A percentile compares a stretch with the other conserved stretches of the same genome.
These are phyloP conservation scores for Lates calcarifer DNA, from an alignment of 2,113 vertebrate species.

Conservation along the genomic window DNA sequence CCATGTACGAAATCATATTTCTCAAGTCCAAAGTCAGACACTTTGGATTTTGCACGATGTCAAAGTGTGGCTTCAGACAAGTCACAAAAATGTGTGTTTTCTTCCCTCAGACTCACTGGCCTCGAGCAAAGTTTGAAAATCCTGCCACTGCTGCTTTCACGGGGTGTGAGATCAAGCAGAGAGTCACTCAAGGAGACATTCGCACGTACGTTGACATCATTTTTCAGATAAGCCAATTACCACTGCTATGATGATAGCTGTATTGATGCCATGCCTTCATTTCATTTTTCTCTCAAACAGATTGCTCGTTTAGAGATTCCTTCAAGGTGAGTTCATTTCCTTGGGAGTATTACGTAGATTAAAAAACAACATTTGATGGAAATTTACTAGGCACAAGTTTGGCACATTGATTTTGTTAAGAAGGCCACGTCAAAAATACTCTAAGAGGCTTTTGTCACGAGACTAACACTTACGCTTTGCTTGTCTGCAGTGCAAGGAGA, in stretches of 20 bases:
- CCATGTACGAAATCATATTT: no score
- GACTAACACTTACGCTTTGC: conserved; percentile 16
- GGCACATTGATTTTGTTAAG: neutral
- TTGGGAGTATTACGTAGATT: neutral
- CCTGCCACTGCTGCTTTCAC: conserved; percentile 13
- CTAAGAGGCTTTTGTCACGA: neutral
- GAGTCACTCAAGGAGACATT: conserved; percentile 34
- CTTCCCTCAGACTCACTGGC: conserved; percentile 28
- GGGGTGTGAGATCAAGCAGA: conserved; percentile 9
- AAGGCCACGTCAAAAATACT: no score
- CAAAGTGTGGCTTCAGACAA: no score
- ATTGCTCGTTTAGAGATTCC: conserved; percentile 28
- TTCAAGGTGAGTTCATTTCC: conserved; percentile 22
- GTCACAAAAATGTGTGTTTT: conserved; percentile 1
- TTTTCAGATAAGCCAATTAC: neutral
- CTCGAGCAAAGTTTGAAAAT: conserved; percentile 20
- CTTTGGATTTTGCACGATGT: no score
- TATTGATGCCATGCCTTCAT: neutral
- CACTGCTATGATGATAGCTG: neutral
- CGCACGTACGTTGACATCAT: conserved; percentile 26
- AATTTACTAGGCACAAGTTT: neutral
- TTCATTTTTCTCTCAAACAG: conserved; percentile 24
- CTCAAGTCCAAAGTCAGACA: no score
- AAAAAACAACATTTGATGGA: neutral
- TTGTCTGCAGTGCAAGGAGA: conserved; percentile 63